These are phyloP conservation scores for Melanogrammus aeglefinus DNA, from an alignment of 2,797 vertebrate genomes.

Conservation along the genomic window DNA sequence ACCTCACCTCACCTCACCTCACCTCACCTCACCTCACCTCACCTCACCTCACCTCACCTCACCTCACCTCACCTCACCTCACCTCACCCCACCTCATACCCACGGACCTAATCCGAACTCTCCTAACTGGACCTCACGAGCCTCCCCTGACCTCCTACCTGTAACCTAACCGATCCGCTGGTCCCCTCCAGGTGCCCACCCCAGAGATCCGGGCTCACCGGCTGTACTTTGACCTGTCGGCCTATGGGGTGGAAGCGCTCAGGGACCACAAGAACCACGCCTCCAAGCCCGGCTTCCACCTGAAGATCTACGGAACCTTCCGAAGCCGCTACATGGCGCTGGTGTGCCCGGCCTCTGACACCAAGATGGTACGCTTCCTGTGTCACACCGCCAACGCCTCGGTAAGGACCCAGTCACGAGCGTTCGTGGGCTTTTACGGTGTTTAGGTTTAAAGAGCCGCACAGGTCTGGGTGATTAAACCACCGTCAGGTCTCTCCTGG, in stretches of 20 bases:
- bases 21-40: not conserved
- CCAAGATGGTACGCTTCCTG: constrained; percentile 80
- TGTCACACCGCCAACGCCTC: constrained; percentile 76
- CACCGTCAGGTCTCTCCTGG: not conserved
- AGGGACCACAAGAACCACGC: constrained; percentile 65
- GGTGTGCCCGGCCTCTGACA: constrained; percentile 70
- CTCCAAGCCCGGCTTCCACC: constrained; percentile 73
- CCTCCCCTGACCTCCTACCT: not conserved
- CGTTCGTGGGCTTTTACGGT: not conserved
- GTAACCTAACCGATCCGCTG: not conserved
- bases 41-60: not conserved
- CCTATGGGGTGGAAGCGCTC: constrained; percentile 73
- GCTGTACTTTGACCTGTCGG: constrained; percentile 80
- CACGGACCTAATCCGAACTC: not conserved
- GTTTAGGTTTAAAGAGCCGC: not conserved
- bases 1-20: too few species aligned
- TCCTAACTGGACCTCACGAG: not conserved
- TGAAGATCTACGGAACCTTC: constrained; percentile 83
- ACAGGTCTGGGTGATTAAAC: not conserved
- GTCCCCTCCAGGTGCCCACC: constrained; percentile 72
- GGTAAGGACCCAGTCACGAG: constrained; percentile 54
- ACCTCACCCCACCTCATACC: too few species aligned
- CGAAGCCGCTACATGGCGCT: constrained; percentile 79
- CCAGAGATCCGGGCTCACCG: constrained; percentile 80
- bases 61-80: not conserved